Percentiles rank a stretch among this genome's conserved stretches.
Conservation (phyloP, 2,797 vertebrate species). For the Anisognathus igniventris region DNA sequence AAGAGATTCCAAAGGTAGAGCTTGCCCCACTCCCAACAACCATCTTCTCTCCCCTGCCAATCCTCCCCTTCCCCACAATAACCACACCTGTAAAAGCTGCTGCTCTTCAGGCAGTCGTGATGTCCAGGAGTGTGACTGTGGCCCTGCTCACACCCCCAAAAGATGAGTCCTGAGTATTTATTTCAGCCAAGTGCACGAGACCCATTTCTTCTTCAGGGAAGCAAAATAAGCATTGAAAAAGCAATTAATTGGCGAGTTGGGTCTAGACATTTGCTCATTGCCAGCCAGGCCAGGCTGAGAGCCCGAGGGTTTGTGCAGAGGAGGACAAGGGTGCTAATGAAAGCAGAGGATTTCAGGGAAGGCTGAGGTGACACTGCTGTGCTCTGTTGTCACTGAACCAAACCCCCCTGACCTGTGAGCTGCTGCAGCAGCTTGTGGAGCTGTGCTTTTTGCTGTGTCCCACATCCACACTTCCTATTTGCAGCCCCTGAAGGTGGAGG, state of each 20-base stretch:
- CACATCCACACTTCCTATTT: neutral
- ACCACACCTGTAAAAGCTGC: neutral
- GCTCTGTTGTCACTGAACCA: neutral
- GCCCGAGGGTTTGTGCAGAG: neutral
- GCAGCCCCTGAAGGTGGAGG: neutral
- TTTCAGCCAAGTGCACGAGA: rapidly evolving
- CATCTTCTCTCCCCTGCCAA: neutral
- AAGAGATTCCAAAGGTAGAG: rapidly evolving
- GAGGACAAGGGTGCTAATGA: neutral
- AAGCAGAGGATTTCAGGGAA: neutral
- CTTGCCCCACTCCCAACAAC: neutral
- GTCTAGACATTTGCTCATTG: neutral
- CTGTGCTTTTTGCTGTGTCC: neutral
- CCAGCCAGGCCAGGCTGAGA: neutral
- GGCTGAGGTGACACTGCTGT: neutral
- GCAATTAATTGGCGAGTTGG: neutral
- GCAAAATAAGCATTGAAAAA: neutral
- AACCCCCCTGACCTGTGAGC: neutral
- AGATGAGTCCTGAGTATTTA: neutral
- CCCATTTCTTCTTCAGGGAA: neutral
- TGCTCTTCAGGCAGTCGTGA: neutral
- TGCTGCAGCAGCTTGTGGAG: neutral
- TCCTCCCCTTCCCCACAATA: neutral
- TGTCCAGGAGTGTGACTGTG: too few species aligned
- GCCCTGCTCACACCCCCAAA: neutral